Conservation (phyloP, 2,797 vertebrate species). For the Hipposideros larvatus region DNA sequence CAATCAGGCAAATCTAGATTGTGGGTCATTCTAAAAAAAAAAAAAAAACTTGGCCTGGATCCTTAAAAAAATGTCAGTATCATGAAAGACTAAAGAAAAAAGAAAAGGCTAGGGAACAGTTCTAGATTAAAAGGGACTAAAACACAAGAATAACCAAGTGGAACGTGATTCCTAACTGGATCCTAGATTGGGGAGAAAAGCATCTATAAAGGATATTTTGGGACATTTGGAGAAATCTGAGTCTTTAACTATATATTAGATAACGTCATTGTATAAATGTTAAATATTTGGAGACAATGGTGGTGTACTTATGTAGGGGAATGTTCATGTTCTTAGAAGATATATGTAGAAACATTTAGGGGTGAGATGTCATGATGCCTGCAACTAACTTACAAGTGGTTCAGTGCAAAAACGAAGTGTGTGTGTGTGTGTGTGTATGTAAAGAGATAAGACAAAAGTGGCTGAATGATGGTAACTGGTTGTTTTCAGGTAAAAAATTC, state of each 20-base stretch:
- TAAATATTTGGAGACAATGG: not conserved
- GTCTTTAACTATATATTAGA: not conserved
- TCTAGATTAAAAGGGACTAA: not conserved
- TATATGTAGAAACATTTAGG: not conserved
- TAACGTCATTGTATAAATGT: not conserved
- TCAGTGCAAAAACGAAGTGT: constrained; percentile 1
- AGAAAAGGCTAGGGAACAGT: not conserved
- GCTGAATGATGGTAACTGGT: not conserved
- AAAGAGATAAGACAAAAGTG: not conserved
- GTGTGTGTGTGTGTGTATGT: not conserved
- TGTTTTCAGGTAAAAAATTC: not conserved
- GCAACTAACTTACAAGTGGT: constrained; percentile 7
- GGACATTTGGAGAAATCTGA: not conserved
- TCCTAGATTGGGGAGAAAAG: not conserved
- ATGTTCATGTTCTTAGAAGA: not conserved
- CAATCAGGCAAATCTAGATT: constrained; percentile 11
- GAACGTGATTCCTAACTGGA: not conserved
- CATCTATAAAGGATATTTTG: not conserved
- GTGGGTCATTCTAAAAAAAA: not conserved
- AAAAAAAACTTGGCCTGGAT: not conserved
- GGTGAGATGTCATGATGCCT: not conserved
- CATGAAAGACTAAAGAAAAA: not conserved
- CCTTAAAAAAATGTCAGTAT: not conserved
- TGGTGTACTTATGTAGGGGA: not conserved
- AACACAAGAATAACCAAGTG: not conserved